Evolutionary conservation across 2,797 vertebrate species (phyloP).

Genomic region (Pseudotriccus pelzelni): DNA sequence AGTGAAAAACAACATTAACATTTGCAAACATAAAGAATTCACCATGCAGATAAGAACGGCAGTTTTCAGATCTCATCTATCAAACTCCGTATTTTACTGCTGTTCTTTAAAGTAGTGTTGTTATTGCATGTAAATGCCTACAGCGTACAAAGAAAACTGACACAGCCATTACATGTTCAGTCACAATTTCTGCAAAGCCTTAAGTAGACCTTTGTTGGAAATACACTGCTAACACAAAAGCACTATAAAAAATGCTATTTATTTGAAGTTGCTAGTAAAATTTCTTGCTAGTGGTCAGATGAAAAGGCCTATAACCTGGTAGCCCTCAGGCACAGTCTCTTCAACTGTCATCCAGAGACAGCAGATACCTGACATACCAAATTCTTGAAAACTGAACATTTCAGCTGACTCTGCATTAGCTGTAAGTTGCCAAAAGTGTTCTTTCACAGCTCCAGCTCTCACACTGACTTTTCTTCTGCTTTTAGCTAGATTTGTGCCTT

Average conservation of each 20-base stretch:
- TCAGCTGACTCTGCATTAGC: not conserved
- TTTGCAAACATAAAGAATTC: slow-evolving; percentile 18
- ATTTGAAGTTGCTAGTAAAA: not conserved
- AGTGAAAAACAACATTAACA: slow-evolving; percentile 50
- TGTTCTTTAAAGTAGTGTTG: not conserved
- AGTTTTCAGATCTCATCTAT: not conserved
- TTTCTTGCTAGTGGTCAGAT: not conserved
- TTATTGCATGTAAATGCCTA: not conserved
- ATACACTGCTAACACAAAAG: not conserved
- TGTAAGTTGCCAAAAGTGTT: not conserved
- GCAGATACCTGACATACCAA: not conserved
- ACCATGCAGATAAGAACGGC: not conserved
- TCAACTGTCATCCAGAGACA: not conserved
- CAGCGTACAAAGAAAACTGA: not conserved
- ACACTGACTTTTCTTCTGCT: not conserved
- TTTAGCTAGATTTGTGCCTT: not conserved
- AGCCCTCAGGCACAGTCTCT: not conserved
- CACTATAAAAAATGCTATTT: not conserved
- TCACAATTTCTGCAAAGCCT: not conserved
- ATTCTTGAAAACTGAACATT: not conserved
- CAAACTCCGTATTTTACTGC: not conserved
- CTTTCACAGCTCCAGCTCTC: not conserved
- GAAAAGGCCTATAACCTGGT: not conserved
- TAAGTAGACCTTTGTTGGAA: not conserved
- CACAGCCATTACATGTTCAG: not conserved